A percentile compares a stretch with the other conserved stretches of the same genome.
These are phyloP conservation scores for Haemorhous mexicanus DNA, from an alignment of 2,113 vertebrate species.

Conservation along the genomic window DNA sequence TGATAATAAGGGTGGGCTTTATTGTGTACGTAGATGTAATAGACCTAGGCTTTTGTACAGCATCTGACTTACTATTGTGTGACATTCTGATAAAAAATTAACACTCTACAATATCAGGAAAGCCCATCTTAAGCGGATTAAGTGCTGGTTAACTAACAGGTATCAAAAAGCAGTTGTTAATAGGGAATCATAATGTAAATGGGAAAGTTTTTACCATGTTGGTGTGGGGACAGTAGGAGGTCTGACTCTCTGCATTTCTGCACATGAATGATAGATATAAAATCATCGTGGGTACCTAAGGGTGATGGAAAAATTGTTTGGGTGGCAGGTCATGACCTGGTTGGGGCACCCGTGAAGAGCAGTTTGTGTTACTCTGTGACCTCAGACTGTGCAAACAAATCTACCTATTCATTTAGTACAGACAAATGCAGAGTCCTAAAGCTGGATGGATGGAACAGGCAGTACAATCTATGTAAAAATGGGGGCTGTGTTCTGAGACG, in stretches of 20 bases:
- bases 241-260: background rate
- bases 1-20: background rate
- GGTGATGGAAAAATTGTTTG: background rate
- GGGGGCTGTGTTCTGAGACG: background rate
- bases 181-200: background rate
- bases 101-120: background rate
- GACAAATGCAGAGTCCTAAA: background rate
- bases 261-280: background rate
- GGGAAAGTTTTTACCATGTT: background rate
- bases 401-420: background rate
- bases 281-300: background rate
- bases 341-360: background rate
- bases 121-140: slow-evolving; percentile 7
- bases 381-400: background rate
- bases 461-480: background rate
- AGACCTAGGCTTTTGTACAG: background rate
- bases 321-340: background rate
- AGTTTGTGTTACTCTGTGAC: background rate
- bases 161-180: background rate
- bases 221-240: background rate
- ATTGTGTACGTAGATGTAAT: background rate
- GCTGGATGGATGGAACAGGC: background rate
- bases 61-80: background rate
- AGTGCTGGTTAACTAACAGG: background rate
- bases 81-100: slow-evolving; percentile 34